phyloP scores from a whole-genome alignment of 2,113 vertebrate species.

The Hirundichthys speculiger region DNA sequence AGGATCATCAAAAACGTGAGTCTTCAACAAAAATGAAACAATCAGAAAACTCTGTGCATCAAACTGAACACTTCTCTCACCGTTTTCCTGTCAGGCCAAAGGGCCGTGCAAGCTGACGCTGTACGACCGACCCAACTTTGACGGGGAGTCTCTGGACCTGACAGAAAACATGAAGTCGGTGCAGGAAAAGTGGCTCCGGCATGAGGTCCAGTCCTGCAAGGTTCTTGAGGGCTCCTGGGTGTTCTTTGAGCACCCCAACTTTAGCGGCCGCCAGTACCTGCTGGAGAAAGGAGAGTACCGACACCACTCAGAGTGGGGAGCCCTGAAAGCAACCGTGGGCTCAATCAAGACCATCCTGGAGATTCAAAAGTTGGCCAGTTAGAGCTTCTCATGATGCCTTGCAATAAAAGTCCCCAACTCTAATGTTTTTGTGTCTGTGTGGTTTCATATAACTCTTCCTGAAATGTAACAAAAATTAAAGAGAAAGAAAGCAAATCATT shows the following conservation, averaged over 20 bases:
- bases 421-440: slow-evolving; percentile 1
- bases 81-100: slow-evolving; percentile 33
- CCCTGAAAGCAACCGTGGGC: slow-evolving; percentile 35
- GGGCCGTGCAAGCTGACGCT: slow-evolving; percentile 44
- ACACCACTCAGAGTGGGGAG: slow-evolving; percentile 59
- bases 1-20: slow-evolving; percentile 67
- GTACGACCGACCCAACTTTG: slow-evolving; percentile 46
- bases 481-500: too few species aligned
- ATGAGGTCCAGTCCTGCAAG: slow-evolving; percentile 64
- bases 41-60: not conserved
- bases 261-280: slow-evolving; percentile 69
- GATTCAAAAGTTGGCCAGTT: slow-evolving; percentile 7
- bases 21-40: not conserved
- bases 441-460: too few species aligned
- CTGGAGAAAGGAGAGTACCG: slow-evolving; percentile 68
- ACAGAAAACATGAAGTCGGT: slow-evolving; percentile 49
- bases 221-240: slow-evolving; percentile 65
- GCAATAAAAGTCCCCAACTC: slow-evolving; percentile 33
- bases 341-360: slow-evolving; percentile 49
- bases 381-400: not conserved
- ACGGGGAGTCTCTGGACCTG: slow-evolving; percentile 42
- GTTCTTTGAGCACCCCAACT: slow-evolving; percentile 71
- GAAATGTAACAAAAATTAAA: too few species aligned
- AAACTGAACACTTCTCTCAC: not conserved
- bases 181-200: slow-evolving; percentile 45